Evolutionary conservation across 2,797 vertebrate genomes (phyloP), one percentile per base, ranked within the genome.

Genomic region (Tarsius wallacei): DNA sequence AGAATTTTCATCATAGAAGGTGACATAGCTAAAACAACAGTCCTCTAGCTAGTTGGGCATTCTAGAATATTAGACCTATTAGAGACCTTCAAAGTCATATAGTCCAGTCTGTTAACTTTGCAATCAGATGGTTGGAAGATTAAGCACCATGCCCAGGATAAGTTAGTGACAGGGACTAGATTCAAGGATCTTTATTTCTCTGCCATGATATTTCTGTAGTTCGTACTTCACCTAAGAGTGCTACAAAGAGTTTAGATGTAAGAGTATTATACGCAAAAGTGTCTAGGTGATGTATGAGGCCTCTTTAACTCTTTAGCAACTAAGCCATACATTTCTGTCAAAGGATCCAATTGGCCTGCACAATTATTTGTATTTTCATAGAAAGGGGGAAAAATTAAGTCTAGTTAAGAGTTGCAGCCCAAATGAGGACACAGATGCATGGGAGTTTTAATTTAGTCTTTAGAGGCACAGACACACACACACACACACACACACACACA

Each of bases 401-500:
- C 51, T 47, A 93, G 22, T 74, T 81, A 64, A 90, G 64, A 94
- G 47, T 17, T 86, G 64, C 61, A 70, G 51, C 26, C 51, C 61
- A 31, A 70, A 88, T n/a, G 26, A 91, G 91, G 51, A 77, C 53
- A 55, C 33, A 3, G n/a, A 9, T 70, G 28, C 42, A 26, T 55
- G 31, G 3, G 12, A 64, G 49, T 61, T 91, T 95, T 88, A n/a
- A 71, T 49, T 26, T 77, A 19, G 31, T 53, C 86, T 98, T 71
- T 64, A 49, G 78, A 93, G 36, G 22, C 51, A 31, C 59, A 61
- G 22, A 61, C 22, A 61, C 1, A 61, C 0, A 57, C 5, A 11
- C 78, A 64, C 81, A 93, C 78, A 63, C 88, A 91, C 53, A 93
- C n/a, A n/a, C n/a, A n/a, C n/a, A n/a, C n/a, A n/a, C 17, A 33